These are phyloP conservation scores for Argynnis bischoffii DNA, from an alignment of 2,888 invertebrate genomes.

Conservation along the genomic window DNA sequence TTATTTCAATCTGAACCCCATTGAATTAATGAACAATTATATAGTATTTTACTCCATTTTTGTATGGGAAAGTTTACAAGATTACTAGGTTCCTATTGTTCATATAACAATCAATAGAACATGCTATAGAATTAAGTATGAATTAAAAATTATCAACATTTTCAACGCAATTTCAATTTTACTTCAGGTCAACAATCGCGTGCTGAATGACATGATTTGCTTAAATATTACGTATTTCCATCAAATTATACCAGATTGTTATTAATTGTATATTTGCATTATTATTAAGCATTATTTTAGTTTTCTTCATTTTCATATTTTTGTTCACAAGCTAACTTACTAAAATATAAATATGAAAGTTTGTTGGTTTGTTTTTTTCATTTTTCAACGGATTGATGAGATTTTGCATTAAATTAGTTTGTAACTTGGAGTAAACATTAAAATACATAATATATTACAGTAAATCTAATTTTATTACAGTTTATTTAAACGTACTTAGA, in stretches of 20 bases:
- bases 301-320: too few relatives aligned
- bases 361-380: too few relatives aligned
- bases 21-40: conserved; percentile 12
- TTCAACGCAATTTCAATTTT: background rate
- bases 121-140: too few relatives aligned
- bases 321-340: too few relatives aligned
- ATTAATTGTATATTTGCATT: background rate
- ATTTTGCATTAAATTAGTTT: too few relatives aligned
- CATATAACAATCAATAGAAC: background rate
- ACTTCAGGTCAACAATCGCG: background rate
- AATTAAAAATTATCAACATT: too few relatives aligned
- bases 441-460: too few relatives aligned
- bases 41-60: conserved; percentile 3
- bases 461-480: too few relatives aligned
- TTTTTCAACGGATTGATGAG: too few relatives aligned
- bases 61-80: conserved; percentile 21
- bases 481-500: too few relatives aligned
- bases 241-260: background rate
- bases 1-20: conserved; percentile 9
- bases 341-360: too few relatives aligned
- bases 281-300: background rate
- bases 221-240: background rate
- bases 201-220: background rate
- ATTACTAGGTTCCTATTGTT: conserved; percentile 19
- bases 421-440: too few relatives aligned